Conservation (phyloP, 2,888 invertebrate species). For the Stenodema calcarata region DNA sequence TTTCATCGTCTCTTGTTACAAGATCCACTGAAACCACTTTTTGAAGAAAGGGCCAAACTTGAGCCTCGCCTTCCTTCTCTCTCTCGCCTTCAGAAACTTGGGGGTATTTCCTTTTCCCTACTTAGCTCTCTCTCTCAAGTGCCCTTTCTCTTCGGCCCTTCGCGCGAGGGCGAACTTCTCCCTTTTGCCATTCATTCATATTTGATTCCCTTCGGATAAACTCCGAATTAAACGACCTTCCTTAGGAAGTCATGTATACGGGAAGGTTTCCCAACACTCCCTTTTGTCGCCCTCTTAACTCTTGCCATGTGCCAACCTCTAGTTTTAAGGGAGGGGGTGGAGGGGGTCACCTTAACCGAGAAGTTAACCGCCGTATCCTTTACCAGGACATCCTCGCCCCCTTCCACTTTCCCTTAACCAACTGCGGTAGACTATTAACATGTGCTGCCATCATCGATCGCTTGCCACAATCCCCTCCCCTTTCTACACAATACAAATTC, state of each 20-base stretch:
- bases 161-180: background rate
- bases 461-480: too few species aligned
- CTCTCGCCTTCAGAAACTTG: too few species aligned
- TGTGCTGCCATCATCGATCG: too few species aligned
- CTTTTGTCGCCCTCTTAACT: background rate
- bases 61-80: too few species aligned
- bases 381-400: background rate
- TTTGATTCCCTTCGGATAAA: slow-evolving; percentile 30
- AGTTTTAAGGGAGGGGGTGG: background rate
- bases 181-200: slow-evolving; percentile 19
- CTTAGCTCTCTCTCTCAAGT: background rate
- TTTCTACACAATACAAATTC: too few species aligned
- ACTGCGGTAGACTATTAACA: too few species aligned
- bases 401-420: background rate
- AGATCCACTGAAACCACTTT: too few species aligned
- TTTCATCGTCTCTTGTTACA: too few species aligned
- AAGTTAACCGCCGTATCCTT: background rate
- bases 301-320: background rate
- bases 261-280: background rate
- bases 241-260: slow-evolving; percentile 16
- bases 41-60: too few species aligned
- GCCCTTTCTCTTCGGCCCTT: background rate
- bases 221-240: slow-evolving; percentile 24
- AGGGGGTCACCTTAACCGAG: slow-evolving; percentile 9
- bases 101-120: too few species aligned